Evolutionary conservation across 2,888 invertebrate species (phyloP), one percentile per base, ranked within the genome.

Genomic region (Cepaea hortensis): DNA sequence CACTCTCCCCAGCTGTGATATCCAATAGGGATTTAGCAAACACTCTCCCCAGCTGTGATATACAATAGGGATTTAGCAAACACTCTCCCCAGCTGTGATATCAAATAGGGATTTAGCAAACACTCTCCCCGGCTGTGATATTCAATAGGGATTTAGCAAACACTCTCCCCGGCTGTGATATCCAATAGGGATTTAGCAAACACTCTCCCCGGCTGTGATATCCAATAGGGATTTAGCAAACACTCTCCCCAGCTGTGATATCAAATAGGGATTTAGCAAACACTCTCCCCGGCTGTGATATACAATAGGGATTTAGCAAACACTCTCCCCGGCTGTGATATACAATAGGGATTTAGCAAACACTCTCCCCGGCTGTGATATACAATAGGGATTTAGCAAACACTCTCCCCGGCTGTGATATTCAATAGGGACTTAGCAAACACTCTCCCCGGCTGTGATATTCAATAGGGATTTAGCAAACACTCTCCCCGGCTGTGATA

Each of bases 371-470:
- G 35, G 83, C 23, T 15, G 84, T 73, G 3, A 18, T 62, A 61
- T n/a, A 61, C 4, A 23, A 20, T n/a, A 15, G 35, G 3, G 65
- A 7, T 81, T 46, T 81, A 90, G 62, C 88, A 88, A 62, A 88
- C 62, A 68, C 90, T 90, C 75, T 90, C 90, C 13, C 88, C 88
- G 35, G 83, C 23, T 15, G 84, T 73, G 3, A 18, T 62, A 61
- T n/a, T 61, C 4, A 23, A 20, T n/a, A 15, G 35, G 3, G 65
- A 7, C 65, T 46, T 81, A 90, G 62, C 88, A 88, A 62, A 88
- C 62, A 68, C 90, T 90, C 75, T 90, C 90, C 13, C 88, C 88
- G 35, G 83, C 23, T 15, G 84, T 73, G 3, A n/a, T n/a, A n/a
- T n/a, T n/a, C n/a, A n/a, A n/a, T n/a, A n/a, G n/a, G n/a, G n/a